These are phyloP conservation scores for Phalloptychus januarius DNA, from an alignment of 2,797 vertebrate species.

Conservation along the genomic window DNA sequence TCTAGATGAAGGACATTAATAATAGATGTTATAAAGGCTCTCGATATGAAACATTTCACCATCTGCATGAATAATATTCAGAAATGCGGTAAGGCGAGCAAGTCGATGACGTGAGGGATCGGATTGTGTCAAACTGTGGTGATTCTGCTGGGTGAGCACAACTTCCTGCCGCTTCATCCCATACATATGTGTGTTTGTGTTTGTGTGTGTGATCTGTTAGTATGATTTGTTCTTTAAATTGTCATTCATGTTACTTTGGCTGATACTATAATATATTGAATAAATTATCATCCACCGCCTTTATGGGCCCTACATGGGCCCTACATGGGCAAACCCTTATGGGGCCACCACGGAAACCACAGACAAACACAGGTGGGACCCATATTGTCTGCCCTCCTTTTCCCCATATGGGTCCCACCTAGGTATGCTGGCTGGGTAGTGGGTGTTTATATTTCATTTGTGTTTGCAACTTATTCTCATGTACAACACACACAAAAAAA, in stretches of 20 bases:
- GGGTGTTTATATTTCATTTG: neutral
- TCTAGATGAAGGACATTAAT: constrained; percentile 26
- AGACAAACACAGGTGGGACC: no score
- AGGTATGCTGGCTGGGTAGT: neutral
- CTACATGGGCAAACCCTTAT: no score
- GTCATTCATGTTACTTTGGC: no score
- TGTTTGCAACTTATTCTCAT: neutral
- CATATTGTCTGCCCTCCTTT: no score
- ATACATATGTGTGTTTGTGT: neutral
- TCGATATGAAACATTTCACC: constrained; percentile 19
- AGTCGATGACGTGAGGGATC: constrained; percentile 10
- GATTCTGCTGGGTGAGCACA: neutral
- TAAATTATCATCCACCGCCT: no score
- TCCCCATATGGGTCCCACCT: no score
- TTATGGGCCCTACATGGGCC: no score
- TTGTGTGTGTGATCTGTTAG: no score
- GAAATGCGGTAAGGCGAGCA: constrained; percentile 9
- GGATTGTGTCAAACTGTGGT: neutral
- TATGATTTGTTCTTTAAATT: no score
- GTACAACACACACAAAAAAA: neutral
- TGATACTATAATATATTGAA: no score
- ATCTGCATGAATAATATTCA: constrained; percentile 24
- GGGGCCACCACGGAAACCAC: no score
- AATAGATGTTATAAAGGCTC: constrained; percentile 25
- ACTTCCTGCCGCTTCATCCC: neutral